Base-by-base conservation (phyloP, 2,113 vertebrate species). In the Beaufortia kweichowensis region DNA sequence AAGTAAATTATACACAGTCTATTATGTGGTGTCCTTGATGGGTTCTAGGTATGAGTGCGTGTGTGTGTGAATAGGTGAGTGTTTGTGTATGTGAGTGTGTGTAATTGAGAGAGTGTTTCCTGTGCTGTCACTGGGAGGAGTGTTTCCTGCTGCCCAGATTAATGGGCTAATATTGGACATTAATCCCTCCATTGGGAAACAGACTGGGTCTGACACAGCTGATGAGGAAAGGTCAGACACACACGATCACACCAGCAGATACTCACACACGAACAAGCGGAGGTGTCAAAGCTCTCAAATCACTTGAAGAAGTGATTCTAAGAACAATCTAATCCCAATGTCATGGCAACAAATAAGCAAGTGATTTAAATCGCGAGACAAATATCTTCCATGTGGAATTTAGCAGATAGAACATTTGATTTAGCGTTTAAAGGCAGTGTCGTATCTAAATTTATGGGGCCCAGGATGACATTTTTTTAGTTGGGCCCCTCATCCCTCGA, bases 221-320 rank as follows among this genome's bases (percentile, higher is more conserved):
- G 43, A 39, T 21, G 21, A 28, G 23, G 55, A 68, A 75, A 73
- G 77, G 77, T 79, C 71, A 80, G 63, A 4, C 67, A 82, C 69
- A 84, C 84, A 76, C 65, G 71, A 61, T 72, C 75, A 60, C 50
- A 21, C 56, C 41, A 28, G 39, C 56, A 61, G 31, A 33, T 23
- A 59, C 69, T 72, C 69, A 3, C 33, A 72, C 53, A 59, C 29
- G 39, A 72, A 59, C 55, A 72, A 72, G 35, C 35, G 1, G 41
- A 48, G 57, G 71, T 61, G 57, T 48, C 29, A 21, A 39, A 31
- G 26, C 56, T 74, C 39, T 21, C 57, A 3, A 60, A 74, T 8
- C 84, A 81, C 84, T 86, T 85, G 73, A 33, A 33, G 8, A 73
- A 53, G 78, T 63, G 48, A 74, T 57, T 66, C 81, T 65, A 61